phyloP scores from a whole-genome alignment of 2,888 invertebrate genomes.

The Hirtodrosophila cameraria region DNA sequence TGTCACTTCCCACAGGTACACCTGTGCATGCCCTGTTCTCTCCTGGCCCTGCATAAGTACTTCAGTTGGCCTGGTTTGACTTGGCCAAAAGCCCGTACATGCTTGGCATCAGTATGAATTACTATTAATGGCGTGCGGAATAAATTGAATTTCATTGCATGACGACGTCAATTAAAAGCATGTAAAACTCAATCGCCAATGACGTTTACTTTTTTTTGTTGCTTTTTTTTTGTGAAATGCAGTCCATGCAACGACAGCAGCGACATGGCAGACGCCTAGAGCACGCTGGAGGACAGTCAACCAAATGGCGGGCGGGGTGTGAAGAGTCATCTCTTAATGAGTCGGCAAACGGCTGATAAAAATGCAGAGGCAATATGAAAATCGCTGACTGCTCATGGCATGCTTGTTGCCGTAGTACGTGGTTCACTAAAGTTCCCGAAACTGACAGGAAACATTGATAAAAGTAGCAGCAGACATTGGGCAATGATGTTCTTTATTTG shows the following conservation, averaged over 20 bases:
- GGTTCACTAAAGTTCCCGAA: constrained; percentile 61
- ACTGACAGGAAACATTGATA: constrained; percentile 72
- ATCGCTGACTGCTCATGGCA: constrained; percentile 39
- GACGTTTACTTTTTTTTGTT: too few species aligned
- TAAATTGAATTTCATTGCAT: constrained; percentile 82
- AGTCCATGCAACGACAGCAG: constrained; percentile 53
- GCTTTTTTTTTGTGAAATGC: constrained; percentile 75
- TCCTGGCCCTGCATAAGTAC: neutral
- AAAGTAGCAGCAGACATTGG: constrained; percentile 64
- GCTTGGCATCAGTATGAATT: constrained; percentile 64
- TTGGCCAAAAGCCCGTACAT: constrained; percentile 10
- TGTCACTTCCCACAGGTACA: too few species aligned
- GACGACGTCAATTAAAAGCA: constrained; percentile 82
- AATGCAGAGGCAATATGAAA: constrained; percentile 68
- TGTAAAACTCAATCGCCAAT: constrained; percentile 82
- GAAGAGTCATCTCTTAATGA: constrained; percentile 68
- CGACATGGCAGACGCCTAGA: constrained; percentile 21
- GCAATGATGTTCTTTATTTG: constrained; percentile 53
- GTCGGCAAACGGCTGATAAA: constrained; percentile 81
- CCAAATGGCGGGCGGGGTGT: neutral
- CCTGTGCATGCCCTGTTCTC: constrained; percentile 7
- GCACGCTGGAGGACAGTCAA: constrained; percentile 7
- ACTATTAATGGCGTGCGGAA: constrained; percentile 73
- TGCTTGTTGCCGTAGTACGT: constrained; percentile 45
- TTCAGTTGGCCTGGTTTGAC: constrained; percentile 13